Conservation (phyloP, 2,888 invertebrate genomes). For the Fissipunctia ypsillon region DNA sequence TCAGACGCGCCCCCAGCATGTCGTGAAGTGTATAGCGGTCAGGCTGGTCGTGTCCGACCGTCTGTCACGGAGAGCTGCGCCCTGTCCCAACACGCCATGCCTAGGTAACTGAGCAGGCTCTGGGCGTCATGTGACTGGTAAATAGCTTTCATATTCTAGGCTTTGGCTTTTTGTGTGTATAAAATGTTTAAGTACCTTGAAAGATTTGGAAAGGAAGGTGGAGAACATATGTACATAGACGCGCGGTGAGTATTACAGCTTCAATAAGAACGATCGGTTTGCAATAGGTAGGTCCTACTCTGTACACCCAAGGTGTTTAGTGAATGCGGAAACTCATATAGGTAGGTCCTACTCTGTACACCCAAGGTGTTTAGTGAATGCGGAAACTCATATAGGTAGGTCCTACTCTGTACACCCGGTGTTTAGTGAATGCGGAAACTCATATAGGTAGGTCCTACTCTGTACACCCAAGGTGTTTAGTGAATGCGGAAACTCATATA, state of each 20-base stretch:
- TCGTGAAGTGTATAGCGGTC: background rate
- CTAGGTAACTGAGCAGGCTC: slow-evolving; percentile 11
- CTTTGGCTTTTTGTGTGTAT: background rate
- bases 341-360: too few species aligned
- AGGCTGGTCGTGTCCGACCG: background rate
- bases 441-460: too few species aligned
- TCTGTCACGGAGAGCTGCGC: slow-evolving; percentile 25
- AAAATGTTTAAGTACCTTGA: background rate
- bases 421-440: too few species aligned
- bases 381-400: too few species aligned
- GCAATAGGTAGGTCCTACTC: background rate
- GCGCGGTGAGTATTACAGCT: too few species aligned
- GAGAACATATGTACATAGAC: background rate
- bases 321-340: too few species aligned
- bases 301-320: too few species aligned
- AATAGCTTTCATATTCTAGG: slow-evolving; percentile 3
- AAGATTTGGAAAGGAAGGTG: background rate
- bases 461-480: too few species aligned
- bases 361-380: too few species aligned
- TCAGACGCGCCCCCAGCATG: background rate
- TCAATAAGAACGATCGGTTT: background rate
- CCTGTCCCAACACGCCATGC: slow-evolving; percentile 34
- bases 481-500: too few species aligned
- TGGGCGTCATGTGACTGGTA: background rate
- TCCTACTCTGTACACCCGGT: too few species aligned